These are phyloP conservation scores for Asobara japonica DNA, from an alignment of 1,140 invertebrate species.

Conservation along the genomic window DNA sequence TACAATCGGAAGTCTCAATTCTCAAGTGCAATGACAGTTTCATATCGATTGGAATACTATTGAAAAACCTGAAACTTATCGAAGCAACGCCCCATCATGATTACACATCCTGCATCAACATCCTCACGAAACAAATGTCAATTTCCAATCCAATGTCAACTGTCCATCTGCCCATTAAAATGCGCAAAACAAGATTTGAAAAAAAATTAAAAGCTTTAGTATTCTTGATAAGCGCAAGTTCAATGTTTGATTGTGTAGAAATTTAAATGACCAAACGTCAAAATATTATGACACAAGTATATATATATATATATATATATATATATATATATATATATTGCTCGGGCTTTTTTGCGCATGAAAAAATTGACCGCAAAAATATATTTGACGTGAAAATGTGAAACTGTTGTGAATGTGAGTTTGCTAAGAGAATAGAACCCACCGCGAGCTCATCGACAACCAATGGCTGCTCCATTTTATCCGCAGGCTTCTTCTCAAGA, in stretches of 20 bases:
- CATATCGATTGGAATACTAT: neutral
- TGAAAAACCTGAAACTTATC: constrained; percentile 2
- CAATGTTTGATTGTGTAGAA: neutral
- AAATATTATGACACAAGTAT: neutral
- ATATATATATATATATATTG: too few species aligned
- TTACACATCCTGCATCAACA: neutral
- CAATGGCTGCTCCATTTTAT: constrained; percentile 73
- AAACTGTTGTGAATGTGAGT: too few species aligned
- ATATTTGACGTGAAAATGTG: too few species aligned
- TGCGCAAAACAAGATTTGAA: too few species aligned
- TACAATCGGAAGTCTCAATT: too few species aligned
- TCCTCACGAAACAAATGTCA: neutral
- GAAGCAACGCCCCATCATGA: constrained; percentile 11
- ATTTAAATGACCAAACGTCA: neutral
- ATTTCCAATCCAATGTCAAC: too few species aligned
- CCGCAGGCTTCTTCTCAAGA: constrained; percentile 71
- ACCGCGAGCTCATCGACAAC: constrained; percentile 58
- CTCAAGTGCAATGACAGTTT: too few species aligned
- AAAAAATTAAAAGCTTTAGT: too few species aligned
- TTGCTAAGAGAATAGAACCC: constrained; percentile 41
- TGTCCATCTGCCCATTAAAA: too few species aligned
- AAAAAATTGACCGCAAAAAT: constrained; percentile 22
- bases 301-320: too few species aligned
- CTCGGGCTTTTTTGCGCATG: too few species aligned
- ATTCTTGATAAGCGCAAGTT: neutral